Evolutionary conservation across 2,888 invertebrate species (phyloP), one percentile per base, ranked within the genome.

Genomic region (Hydrotaea diabolus): DNA sequence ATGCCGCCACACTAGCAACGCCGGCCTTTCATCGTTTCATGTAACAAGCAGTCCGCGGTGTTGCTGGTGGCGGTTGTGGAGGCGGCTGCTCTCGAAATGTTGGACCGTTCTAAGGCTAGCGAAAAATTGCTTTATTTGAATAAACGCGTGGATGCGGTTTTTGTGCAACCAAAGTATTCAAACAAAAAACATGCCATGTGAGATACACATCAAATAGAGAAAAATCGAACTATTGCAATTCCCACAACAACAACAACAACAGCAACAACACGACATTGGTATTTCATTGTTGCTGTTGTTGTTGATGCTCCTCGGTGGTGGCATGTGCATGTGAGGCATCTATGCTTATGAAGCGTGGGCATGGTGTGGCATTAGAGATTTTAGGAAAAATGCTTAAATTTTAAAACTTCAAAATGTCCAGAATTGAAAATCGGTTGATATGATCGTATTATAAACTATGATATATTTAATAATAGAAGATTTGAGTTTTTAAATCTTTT

Each of bases 91-190:
- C n/a, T n/a, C n/a, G n/a, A 31, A 31, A 31, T 31, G 31, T 9
- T 43, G 43, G 2, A 9, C n/a, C n/a, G n/a, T n/a, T 49, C n/a
- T 49, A n/a, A 49, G 49, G 49, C 49, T n/a, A n/a, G 49, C 49
- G n/a, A 49, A 49, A 49, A 84, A 84, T 77, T 82, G 82, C 82
- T 85, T 85, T 85, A 85, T 85, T 85, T 85, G 85, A 79, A 82
- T 85, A 85, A 85, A 80, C 85, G 82, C 85, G 77, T 77, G 80
- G 85, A 76, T 85, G 79, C 79, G 85, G 85, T 85, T 80, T 79
- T 36, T 46, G 36, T 77, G 77, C 82, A 26, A 74, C 82, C 85
- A 74, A 23, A 74, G 79, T 82, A 77, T 74, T 77, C 85, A 82
- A 85, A 85, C 79, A 82, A 57, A 83, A 80, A 84, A 21, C 21